Conservation (phyloP, 1,140 invertebrate genomes). For the Bombus confusus region DNA sequence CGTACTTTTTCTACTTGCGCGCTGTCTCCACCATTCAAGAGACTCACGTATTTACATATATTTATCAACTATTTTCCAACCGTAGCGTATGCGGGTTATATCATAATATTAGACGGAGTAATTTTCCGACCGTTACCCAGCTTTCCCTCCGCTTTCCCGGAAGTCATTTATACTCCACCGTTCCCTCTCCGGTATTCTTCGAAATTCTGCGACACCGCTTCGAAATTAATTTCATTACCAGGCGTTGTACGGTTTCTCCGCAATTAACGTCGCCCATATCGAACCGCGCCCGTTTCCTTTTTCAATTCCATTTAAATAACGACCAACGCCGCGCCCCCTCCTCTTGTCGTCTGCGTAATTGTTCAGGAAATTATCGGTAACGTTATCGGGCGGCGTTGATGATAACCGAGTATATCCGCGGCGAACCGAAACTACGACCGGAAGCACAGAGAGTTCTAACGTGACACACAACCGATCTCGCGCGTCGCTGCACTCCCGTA, state of each 20-base stretch:
- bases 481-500: constrained; percentile 31
- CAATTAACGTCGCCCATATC: constrained; percentile 28
- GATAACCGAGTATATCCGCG: constrained; percentile 20
- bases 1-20: not conserved
- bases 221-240: constrained; percentile 37
- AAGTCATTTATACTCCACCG: not conserved
- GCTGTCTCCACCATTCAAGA: no score
- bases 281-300: constrained; percentile 27
- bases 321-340: not conserved
- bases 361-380: constrained; percentile 25
- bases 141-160: not conserved
- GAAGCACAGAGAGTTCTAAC: constrained; percentile 25
- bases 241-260: not conserved
- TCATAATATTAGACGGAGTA: not conserved
- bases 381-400: constrained; percentile 29
- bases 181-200: not conserved
- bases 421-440: constrained; percentile 30
- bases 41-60: not conserved
- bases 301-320: constrained; percentile 16
- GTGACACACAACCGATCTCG: constrained; percentile 31
- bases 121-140: not conserved
- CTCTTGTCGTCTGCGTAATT: not conserved
- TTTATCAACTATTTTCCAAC: not conserved
- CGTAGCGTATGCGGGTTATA: not conserved
- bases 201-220: not conserved